Conservation (phyloP, 2,888 invertebrate species). For the Linyphia triangularis region DNA sequence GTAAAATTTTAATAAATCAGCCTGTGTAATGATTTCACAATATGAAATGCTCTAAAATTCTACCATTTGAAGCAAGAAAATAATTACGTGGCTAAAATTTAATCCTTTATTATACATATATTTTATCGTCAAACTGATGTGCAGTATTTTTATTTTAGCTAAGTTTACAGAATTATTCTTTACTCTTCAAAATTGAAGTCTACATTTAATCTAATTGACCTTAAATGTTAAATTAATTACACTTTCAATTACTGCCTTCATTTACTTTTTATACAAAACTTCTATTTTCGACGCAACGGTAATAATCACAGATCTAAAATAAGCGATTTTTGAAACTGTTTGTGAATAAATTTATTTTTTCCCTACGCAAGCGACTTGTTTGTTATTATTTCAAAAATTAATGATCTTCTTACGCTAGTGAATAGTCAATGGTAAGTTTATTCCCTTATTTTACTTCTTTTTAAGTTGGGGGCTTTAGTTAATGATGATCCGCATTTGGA, state of each 20-base stretch:
- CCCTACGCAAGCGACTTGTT: not conserved
- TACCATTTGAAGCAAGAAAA: too few species aligned
- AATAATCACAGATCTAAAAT: constrained; percentile 23
- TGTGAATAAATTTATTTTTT: constrained; percentile 8
- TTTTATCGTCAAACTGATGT: too few species aligned
- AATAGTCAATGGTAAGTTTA: constrained; percentile 14
- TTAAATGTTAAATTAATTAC: constrained; percentile 30
- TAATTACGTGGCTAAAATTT: too few species aligned
- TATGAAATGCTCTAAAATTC: too few species aligned
- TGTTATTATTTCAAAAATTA: constrained; percentile 36
- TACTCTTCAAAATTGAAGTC: too few species aligned
- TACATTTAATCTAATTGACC: constrained; percentile 9
- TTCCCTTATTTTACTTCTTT: not conserved
- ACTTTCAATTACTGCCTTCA: constrained; percentile 8
- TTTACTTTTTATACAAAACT: constrained; percentile 28
- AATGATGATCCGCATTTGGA: constrained; percentile 16
- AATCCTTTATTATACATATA: too few species aligned
- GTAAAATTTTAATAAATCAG: too few species aligned
- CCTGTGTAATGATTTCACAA: too few species aligned
- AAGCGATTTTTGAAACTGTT: constrained; percentile 37
- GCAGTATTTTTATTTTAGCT: too few species aligned
- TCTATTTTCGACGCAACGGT: not conserved
- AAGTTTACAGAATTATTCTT: too few species aligned
- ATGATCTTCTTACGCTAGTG: constrained; percentile 42
- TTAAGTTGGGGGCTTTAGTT: not conserved